Evolutionary conservation across 2,797 vertebrate genomes (phyloP).

Genomic region (Coluber constrictor): DNA sequence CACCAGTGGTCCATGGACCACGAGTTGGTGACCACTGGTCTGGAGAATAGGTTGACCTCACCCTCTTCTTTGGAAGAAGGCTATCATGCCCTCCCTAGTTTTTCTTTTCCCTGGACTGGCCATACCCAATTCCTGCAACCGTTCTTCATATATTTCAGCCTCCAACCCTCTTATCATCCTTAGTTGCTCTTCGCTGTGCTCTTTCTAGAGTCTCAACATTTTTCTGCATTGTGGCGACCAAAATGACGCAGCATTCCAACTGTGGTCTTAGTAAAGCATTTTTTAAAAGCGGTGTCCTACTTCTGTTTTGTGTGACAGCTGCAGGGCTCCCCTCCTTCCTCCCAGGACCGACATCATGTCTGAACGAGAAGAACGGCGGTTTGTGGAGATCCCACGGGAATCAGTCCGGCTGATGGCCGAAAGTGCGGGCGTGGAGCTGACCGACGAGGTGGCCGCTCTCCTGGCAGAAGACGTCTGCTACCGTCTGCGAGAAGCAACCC

Average conservation of each 20-base stretch:
- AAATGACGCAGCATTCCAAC: background rate
- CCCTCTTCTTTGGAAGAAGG: too few species aligned
- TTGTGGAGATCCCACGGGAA: conserved; percentile 88
- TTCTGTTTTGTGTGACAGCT: background rate
- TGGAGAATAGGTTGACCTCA: too few species aligned
- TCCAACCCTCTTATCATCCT: background rate
- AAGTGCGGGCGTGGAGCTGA: conserved; percentile 83
- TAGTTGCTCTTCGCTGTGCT: too few species aligned
- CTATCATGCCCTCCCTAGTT: too few species aligned
- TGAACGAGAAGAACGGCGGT: conserved; percentile 88
- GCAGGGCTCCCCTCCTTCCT: too few species aligned
- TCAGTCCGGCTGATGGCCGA: conserved; percentile 88
- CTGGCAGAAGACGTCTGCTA: conserved; percentile 93
- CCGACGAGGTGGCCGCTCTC: conserved; percentile 83
- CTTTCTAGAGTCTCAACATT: background rate
- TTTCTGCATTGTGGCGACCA: background rate
- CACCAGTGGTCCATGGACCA: too few species aligned
- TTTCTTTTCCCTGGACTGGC: too few species aligned
- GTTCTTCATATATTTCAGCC: background rate
- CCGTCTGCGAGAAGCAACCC: conserved; percentile 85
- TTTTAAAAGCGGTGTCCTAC: background rate
- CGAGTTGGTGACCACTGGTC: too few species aligned
- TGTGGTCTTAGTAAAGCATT: background rate
- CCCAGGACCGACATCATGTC: conserved; percentile 69
- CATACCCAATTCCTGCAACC: background rate